phyloP scores from a whole-genome alignment of 2,888 invertebrate genomes.

The Andrena haemorrhoa region DNA sequence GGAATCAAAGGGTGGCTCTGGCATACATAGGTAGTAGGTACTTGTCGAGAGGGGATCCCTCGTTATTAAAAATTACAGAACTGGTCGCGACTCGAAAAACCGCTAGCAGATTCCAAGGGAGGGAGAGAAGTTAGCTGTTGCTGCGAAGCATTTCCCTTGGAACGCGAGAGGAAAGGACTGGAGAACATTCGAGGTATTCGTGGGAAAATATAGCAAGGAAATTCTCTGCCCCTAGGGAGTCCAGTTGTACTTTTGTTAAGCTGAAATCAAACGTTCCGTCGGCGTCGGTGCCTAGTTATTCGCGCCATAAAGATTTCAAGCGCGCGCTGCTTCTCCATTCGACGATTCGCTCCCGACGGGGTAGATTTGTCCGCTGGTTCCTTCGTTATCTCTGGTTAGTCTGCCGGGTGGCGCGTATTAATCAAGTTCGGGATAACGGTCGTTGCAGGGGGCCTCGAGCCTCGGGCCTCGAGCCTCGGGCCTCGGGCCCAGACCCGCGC shows the following conservation, averaged over 20 bases:
- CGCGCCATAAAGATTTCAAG: conserved; percentile 36
- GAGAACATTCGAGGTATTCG: background rate
- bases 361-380: background rate
- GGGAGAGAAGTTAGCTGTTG: background rate
- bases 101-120: background rate
- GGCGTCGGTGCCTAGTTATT: conserved; percentile 15
- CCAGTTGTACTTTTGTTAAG: conserved; percentile 37
- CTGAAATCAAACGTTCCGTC: conserved; percentile 33
- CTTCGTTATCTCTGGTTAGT: background rate
- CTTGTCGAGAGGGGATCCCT: background rate
- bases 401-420: conserved; percentile 1
- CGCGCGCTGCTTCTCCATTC: background rate
- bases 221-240: conserved; percentile 8
- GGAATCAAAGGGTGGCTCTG: background rate
- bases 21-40: background rate
- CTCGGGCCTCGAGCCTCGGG: too few relatives aligned
- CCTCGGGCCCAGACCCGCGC: too few relatives aligned
- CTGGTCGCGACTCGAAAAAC: background rate
- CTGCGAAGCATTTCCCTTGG: conserved; percentile 10
- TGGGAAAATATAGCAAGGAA: background rate
- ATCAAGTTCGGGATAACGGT: conserved; percentile 4
- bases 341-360: conserved; percentile 4
- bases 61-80: conserved; percentile 37
- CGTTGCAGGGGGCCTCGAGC: background rate
- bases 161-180: background rate